Percentiles rank a stretch among this genome's conserved stretches.
These are phyloP conservation scores for Sarcophaga caerulescens DNA, from an alignment of 2,888 invertebrate species.

Conservation along the genomic window DNA sequence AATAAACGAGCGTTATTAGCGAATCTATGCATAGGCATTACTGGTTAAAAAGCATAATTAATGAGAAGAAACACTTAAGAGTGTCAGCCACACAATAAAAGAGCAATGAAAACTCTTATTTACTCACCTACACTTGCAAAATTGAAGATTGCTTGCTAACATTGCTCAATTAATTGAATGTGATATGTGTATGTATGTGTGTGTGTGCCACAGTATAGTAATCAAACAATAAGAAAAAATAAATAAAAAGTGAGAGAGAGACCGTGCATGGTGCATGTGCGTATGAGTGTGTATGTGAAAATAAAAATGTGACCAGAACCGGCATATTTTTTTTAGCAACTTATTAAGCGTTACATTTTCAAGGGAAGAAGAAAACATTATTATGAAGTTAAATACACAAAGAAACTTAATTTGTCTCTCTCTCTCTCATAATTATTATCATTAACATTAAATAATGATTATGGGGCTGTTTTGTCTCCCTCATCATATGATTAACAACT, in stretches of 20 bases:
- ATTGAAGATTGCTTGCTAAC: no score
- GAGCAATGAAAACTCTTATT: not conserved
- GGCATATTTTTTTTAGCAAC: conserved; percentile 43
- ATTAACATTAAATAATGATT: conserved; percentile 18
- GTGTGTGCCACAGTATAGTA: no score
- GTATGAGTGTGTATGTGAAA: no score
- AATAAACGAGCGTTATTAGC: conserved; percentile 10
- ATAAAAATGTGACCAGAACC: conserved; percentile 46
- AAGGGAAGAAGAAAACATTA: conserved; percentile 13
- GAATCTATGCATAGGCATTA: conserved; percentile 33
- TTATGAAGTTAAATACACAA: no score
- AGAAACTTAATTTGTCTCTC: no score
- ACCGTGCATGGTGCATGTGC: not conserved
- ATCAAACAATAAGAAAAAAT: not conserved
- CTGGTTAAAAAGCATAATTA: conserved; percentile 2
- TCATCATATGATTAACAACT: not conserved
- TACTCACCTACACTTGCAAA: not conserved
- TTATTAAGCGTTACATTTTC: not conserved
- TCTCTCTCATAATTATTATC: conserved; percentile 13
- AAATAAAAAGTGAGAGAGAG: conserved; percentile 34
- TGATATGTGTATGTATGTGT: no score
- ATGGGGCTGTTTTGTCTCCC: not conserved
- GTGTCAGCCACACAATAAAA: not conserved
- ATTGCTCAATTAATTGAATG: no score
- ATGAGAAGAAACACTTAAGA: not conserved